These are phyloP conservation scores for Tenebrosternarchus preto DNA, from an alignment of 2,113 vertebrate species.

Conservation along the genomic window DNA sequence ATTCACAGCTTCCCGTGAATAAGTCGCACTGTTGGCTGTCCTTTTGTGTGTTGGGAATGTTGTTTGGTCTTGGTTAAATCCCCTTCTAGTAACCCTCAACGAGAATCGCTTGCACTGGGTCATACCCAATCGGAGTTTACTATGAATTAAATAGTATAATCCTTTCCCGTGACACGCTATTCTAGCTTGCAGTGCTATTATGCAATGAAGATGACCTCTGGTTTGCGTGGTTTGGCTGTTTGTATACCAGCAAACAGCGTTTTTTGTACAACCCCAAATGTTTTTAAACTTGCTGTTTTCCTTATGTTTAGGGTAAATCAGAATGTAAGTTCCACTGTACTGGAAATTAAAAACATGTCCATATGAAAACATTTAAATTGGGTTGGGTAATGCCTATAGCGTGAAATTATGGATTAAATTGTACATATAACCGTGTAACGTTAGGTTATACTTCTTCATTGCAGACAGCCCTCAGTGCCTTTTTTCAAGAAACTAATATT, in stretches of 20 bases:
- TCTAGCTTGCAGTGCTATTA: conserved; percentile 61
- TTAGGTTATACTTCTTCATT: conserved; percentile 57
- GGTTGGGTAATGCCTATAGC: background rate
- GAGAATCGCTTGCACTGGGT: conserved; percentile 18
- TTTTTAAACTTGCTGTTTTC: conserved; percentile 2
- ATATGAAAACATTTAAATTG: background rate
- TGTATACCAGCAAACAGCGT: conserved; percentile 32
- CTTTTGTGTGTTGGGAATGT: background rate
- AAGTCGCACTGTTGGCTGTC: background rate
- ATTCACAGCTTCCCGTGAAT: background rate
- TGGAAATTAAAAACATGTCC: background rate
- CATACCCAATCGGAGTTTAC: conserved; percentile 69
- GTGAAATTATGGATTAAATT: background rate
- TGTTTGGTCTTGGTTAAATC: conserved; percentile 23
- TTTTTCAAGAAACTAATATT: conserved; percentile 98
- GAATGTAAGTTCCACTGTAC: background rate
- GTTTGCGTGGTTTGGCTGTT: conserved; percentile 44
- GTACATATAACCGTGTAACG: conserved; percentile 4
- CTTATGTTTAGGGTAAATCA: background rate
- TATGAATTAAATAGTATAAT: conserved; percentile 75
- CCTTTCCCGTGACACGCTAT: conserved; percentile 67
- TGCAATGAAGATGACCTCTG: conserved; percentile 66
- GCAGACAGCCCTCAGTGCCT: conserved; percentile 96
- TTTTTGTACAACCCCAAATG: background rate
- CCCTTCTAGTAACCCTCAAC: background rate